Conservation (phyloP, 2,888 invertebrate species). For the Poecilus cupreus region DNA sequence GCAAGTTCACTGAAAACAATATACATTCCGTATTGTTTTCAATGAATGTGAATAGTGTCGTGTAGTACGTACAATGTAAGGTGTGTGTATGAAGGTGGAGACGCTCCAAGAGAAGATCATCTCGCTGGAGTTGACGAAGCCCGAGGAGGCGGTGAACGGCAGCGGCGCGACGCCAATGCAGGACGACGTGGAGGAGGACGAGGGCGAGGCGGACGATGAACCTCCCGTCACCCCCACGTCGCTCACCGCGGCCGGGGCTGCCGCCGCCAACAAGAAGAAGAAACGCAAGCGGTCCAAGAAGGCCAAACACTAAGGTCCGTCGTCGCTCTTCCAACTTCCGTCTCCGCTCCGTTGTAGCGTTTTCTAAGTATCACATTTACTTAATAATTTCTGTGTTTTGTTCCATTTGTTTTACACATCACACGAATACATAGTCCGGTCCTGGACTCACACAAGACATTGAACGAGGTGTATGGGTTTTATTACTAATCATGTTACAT, state of each 20-base stretch:
- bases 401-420: constrained; percentile 11
- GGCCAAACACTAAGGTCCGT: constrained; percentile 72
- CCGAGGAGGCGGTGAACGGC: constrained; percentile 63
- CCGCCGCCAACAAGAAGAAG: constrained; percentile 73
- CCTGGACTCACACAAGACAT: constrained; percentile 13
- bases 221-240: constrained; percentile 72
- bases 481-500: constrained; percentile 46
- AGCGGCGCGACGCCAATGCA: background rate
- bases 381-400: constrained; percentile 6
- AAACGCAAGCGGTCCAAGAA: constrained; percentile 75
- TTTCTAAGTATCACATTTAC: constrained; percentile 37
- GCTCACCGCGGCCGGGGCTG: constrained; percentile 76
- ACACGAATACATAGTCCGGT: constrained; percentile 18
- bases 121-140: constrained; percentile 86
- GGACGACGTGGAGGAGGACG: constrained; percentile 11
- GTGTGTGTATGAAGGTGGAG: constrained; percentile 81
- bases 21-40: too few relatives aligned
- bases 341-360: background rate
- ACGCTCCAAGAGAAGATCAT: constrained; percentile 94
- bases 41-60: too few relatives aligned
- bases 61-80: background rate
- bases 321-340: constrained; percentile 13
- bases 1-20: background rate
- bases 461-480: constrained; percentile 54
- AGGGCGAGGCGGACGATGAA: constrained; percentile 73